Evolutionary conservation across 2,113 vertebrate genomes (phyloP), one percentile per base, ranked within the genome.

Genomic region (Bagarius yarrelli): DNA sequence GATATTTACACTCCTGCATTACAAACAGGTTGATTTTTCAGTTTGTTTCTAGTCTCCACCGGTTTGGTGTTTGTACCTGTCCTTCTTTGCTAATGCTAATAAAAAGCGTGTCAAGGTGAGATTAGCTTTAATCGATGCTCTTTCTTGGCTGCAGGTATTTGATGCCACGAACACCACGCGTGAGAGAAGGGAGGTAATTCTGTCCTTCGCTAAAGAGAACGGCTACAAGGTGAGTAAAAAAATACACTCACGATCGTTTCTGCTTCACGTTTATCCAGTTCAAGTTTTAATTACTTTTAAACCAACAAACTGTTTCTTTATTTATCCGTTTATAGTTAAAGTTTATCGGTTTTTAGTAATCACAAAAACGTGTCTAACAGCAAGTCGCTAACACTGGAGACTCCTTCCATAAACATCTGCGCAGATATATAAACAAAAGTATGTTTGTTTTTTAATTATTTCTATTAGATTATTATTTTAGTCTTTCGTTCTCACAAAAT

Each of bases 81-180:
- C n/a, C n/a, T n/a, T n/a, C n/a, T n/a, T n/a, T n/a, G n/a, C n/a
- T n/a, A n/a, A n/a, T n/a, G n/a, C n/a, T n/a, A n/a, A n/a, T n/a
- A n/a, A n/a, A n/a, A n/a, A n/a, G n/a, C n/a, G n/a, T n/a, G n/a
- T n/a, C n/a, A 11, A 8, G 23, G 32, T 40, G 63, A 18, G 21
- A 30, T 13, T 44, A n/a, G 40, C 27, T 34, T 52, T 25, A 32
- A 32, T 66, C 12, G 11, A 11, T 15, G 25, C 1, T n/a, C 9
- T 56, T 32, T 70, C 9, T 76, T 76, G 25, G 2, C 32, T 21
- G 30, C 52, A 97, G 96, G 96, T 97, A 78, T 96, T 96, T 52
- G 96, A 96, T 80, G 96, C 96, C 66, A 96, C 96, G 11, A 97
- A 96, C 87, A 96, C 95, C 0, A 97, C 95, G 0, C 82, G 87